Evolutionary conservation across 2,888 invertebrate genomes (phyloP), one percentile per base, ranked within the genome.

Genomic region (Chesias legatella): DNA sequence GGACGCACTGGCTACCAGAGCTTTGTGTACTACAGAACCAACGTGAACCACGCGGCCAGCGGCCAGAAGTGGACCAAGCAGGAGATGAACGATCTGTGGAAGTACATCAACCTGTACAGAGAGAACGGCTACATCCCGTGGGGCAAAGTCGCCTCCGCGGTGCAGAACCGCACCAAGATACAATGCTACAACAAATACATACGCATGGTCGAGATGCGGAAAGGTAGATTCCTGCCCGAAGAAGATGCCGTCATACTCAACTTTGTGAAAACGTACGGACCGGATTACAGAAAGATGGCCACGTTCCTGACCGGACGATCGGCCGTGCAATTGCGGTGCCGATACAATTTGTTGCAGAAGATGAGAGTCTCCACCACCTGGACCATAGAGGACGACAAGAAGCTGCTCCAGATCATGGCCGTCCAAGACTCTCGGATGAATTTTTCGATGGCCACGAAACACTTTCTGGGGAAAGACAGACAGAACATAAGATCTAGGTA

Each of bases 41-140:
- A 88, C 24, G 74, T 89, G 57, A 65, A 62, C 26, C 75, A 64
- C 21, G 56, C 58, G 7, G 59, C 58, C 3, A 63, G 56, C 17
- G 71, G 75, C 1, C 72, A 70, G 1, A 90, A 88, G 48, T 96
- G 96, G 93, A 88, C 90, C 0, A 63, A 74, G 7, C 89, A 90
- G 29, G 96, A 97, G 67, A 93, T 95, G 56, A 80, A 89, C 33
- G 86, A 89, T 31, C 79, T 97, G 1, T 63, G 88, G 22, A 82
- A 90, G 37, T 72, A 93, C 1, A 90, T 96, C 0, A 89, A 92
- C n/a, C 79, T 79, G 45, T 90, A 91, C 49, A 90, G 84, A 48
- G 83, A 91, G 38, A 94, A 93, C 9, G 82, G 90, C 43, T 90
- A 90, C 29, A 92, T 95, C 48, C 93, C 94, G 0, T 96, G 96